Percentiles rank a stretch among this genome's conserved stretches.
Evolutionary conservation across 2,888 invertebrate species (phyloP).

Genomic region (Synergus itoensis): DNA sequence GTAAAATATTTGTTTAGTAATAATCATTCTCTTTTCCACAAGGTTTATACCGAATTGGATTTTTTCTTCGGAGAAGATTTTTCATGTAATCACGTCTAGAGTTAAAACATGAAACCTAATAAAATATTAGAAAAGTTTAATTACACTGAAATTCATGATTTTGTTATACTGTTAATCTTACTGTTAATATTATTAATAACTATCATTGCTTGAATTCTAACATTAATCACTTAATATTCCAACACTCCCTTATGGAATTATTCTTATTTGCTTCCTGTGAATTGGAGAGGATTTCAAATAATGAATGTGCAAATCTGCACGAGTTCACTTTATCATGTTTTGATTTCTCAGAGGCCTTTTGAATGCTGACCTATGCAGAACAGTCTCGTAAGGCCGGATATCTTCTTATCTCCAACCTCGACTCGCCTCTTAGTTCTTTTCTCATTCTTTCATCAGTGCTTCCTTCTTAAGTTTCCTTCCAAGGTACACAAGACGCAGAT

Average conservation of each 20-base stretch:
- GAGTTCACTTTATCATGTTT: constrained; percentile 9
- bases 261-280: background rate
- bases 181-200: too few relatives aligned
- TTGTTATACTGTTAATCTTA: background rate
- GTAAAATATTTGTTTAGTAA: constrained; percentile 1
- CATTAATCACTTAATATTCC: background rate
- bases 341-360: constrained; percentile 36
- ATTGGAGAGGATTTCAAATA: background rate
- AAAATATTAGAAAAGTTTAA: background rate
- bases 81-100: background rate
- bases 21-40: background rate
- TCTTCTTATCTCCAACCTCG: constrained; percentile 36
- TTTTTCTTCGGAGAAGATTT: background rate
- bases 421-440: constrained; percentile 22
- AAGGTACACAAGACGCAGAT: constrained; percentile 60
- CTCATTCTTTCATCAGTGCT: constrained; percentile 24
- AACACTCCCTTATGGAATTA: background rate
- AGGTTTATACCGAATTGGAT: background rate
- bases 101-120: background rate
- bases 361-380: constrained; percentile 28
- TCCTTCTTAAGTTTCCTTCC: constrained; percentile 22
- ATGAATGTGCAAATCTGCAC: background rate
- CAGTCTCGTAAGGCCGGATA: constrained; percentile 28
- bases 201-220: too few relatives aligned
- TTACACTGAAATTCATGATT: background rate